Base-by-base conservation (phyloP, 2,797 vertebrate genomes). In the Oreochromis grahami region DNA sequence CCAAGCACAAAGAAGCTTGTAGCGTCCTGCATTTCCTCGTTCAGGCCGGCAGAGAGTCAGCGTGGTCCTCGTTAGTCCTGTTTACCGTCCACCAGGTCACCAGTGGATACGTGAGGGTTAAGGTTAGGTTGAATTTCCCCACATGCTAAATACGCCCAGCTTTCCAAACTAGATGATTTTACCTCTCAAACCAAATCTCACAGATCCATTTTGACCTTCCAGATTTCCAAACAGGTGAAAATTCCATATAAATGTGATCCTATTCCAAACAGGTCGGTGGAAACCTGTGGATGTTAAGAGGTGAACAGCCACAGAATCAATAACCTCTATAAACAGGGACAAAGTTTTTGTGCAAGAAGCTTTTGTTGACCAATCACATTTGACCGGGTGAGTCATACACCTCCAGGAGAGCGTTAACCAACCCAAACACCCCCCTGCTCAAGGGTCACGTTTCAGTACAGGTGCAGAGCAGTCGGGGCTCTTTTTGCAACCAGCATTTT, bases 291-390 rank as follows among this genome's bases (percentile, higher is more conserved):
- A 7, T 26, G 41, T 11, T 45, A 70, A 17, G 21, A 45, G 65
- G 65, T 45, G 45, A 45, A 17, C 24, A 5, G 2, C 41, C 14
- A 70, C 38, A 45, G 24, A 70, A 5, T 70, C 65, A 70, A 45
- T 70, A 29, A 70, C 65, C 43, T 70, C 24, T 11, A 11, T 70
- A 70, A 43, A 45, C 21, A 17, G 41, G 60, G 60, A 70, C 21
- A 70, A 45, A 2, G 21, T 17, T 70, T 70, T 45, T 45, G 65
- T 60, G 29, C 56, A 11, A 60, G 56, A 60, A 60, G 56, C 56
- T 60, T 60, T 60, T 60, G 29, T 32, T 60, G 65, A 45, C 65
- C 65, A 70, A 26, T 70, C 65, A 45, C 65, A 70, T 45, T 45
- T 70, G 41, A 70, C 41, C 9, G 24, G 21, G 24, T 45, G 21